Evolutionary conservation across 2,113 vertebrate species (phyloP).

Genomic region (Hydropotes inermis): DNA sequence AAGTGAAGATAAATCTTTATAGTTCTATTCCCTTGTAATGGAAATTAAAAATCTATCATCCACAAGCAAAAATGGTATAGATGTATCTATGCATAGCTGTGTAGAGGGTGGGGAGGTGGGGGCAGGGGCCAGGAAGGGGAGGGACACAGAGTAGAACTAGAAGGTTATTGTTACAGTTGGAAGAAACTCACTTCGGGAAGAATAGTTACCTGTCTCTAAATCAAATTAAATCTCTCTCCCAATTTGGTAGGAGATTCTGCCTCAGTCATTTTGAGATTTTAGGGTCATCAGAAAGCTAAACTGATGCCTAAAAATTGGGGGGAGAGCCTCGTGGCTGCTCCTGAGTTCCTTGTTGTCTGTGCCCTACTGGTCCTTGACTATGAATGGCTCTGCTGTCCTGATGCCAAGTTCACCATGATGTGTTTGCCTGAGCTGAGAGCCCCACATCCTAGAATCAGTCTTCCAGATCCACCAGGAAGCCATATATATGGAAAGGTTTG

Average conservation of each 20-base stretch:
- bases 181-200: neutral
- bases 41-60: constrained; percentile 42
- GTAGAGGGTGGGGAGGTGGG: neutral
- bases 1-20: constrained; percentile 81
- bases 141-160: neutral
- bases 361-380: neutral
- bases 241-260: neutral
- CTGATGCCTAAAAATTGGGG: neutral
- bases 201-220: neutral
- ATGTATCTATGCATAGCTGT: neutral
- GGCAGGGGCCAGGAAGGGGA: neutral
- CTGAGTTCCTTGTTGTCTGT: neutral
- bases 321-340: neutral
- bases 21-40: constrained; percentile 44
- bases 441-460: neutral
- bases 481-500: neutral
- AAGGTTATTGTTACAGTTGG: neutral
- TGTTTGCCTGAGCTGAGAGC: neutral
- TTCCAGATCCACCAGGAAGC: neutral
- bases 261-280: neutral
- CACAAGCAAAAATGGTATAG: neutral
- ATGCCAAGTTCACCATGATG: neutral
- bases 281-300: neutral
- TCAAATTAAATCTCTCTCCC: neutral
- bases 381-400: neutral